Evolutionary conservation across 2,888 invertebrate species (phyloP), one percentile per base, ranked within the genome.

Genomic region (Macrosiphum euphorbiae): DNA sequence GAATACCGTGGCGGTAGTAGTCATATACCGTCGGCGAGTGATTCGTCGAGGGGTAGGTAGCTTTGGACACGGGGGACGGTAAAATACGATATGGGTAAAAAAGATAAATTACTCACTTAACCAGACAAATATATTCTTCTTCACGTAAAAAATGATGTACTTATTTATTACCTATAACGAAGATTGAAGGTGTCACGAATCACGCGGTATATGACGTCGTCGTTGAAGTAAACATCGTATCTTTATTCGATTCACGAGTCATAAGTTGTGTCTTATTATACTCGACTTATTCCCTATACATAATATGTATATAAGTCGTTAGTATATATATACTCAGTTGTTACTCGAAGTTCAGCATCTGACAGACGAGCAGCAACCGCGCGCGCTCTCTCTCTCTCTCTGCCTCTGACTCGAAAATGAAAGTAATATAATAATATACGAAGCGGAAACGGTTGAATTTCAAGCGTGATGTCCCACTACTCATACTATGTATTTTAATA

Each of bases 101-200:
- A 90, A 35, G 3, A 84, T 28, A 44, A 26, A 20, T 20, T 20
- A 7, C 26, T 26, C 24, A 11, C 5, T 24, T 20, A 52, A 55
- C 10, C 16, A 10, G 10, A 4, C 7, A 1, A 28, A 24, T 47
- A 3, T 1, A 52, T 52, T n/a, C 44, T 41, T 20, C 3, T 50
- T 52, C n/a, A 20, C 20, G 44, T 41, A n/a, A 44, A 58, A 86
- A 91, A 86, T 3, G 8, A 8, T 8, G 35, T 35, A 78, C 8
- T 13, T 67, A n/a, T 61, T 28, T 78, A 8, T 78, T 35, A 55
- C 20, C 55, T 55, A 28, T 3, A 7, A 78, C 35, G 35, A 78
- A 78, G 20, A 50, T 35, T 61, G 50, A 67, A 92, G 41, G 92
- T 67, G 52, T 87, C 61, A 35, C 61, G 50, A 52, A 87, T 67